phyloP scores from a whole-genome alignment of 1,140 invertebrate species.

The Parapsyche elsis region DNA sequence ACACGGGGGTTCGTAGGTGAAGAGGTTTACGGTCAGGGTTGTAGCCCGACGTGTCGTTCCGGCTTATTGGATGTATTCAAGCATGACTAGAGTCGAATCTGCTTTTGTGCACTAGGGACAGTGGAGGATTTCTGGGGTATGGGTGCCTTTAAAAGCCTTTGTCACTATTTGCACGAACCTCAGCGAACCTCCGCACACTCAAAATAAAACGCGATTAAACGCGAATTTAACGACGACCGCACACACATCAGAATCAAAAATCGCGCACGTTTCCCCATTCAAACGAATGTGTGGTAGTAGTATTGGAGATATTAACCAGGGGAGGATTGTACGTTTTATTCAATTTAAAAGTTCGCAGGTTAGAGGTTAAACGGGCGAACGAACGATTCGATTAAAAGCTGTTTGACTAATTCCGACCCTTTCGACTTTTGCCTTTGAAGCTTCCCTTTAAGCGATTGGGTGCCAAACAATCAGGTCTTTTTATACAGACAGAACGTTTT shows the following conservation, averaged over 20 bases:
- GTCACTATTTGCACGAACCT: not conserved
- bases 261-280: not conserved
- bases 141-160: slow-evolving; percentile 3
- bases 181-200: too few relatives aligned
- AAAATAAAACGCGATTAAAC: slow-evolving; percentile 1
- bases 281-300: not conserved
- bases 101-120: slow-evolving; percentile 1
- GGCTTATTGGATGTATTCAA: slow-evolving; percentile 15
- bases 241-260: not conserved
- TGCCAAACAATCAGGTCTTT: too few relatives aligned
- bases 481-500: too few relatives aligned
- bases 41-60: slow-evolving; percentile 16
- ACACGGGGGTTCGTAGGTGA: not conserved
- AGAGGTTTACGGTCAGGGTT: not conserved
- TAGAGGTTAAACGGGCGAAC: not conserved
- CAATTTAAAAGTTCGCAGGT: not conserved
- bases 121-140: not conserved
- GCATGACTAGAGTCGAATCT: not conserved
- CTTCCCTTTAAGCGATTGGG: too few relatives aligned
- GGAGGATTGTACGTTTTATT: not conserved
- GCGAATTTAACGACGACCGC: not conserved
- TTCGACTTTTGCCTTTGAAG: not conserved
- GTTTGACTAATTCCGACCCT: not conserved
- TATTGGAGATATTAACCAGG: not conserved
- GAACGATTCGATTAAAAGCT: not conserved